Evolutionary conservation across 1,140 invertebrate genomes (phyloP).

Genomic region (Papilio dardanus): DNA sequence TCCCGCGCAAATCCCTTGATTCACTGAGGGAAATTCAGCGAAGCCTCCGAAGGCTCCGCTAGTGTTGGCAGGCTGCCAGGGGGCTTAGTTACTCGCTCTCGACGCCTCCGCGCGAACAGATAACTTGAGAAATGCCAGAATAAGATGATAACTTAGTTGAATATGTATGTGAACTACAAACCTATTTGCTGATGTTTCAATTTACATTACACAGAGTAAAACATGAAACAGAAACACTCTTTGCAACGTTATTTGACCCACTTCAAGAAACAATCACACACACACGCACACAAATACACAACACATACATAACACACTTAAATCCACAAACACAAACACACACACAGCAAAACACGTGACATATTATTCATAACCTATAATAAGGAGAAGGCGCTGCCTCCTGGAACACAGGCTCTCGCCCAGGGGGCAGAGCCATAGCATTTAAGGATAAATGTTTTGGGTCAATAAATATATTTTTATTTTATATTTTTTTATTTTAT

Average conservation of each 20-base stretch:
- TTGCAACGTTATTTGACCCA: too few species aligned
- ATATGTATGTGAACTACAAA: background rate
- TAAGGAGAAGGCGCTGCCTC: too few species aligned
- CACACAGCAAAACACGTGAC: too few species aligned
- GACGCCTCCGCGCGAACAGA: background rate
- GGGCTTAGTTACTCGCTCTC: constrained; percentile 8
- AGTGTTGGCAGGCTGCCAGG: background rate
- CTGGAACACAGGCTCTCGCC: too few species aligned
- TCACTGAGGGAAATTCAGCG: background rate
- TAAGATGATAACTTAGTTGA: constrained; percentile 10
- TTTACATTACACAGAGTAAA: background rate
- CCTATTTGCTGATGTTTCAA: constrained; percentile 1
- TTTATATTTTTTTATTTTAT: too few species aligned
- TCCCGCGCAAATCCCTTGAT: background rate
- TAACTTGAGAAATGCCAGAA: constrained; percentile 13
- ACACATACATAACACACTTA: too few species aligned
- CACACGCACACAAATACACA: too few species aligned
- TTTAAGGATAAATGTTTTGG: too few species aligned
- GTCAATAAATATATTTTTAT: too few species aligned
- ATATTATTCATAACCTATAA: background rate
- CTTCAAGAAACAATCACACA: too few species aligned
- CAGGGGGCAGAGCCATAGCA: too few species aligned
- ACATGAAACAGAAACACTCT: background rate
- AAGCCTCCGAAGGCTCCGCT: background rate
- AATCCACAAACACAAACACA: too few species aligned